Evolutionary conservation across 1,140 invertebrate genomes (phyloP), one percentile per base, ranked within the genome.

Genomic region (Heliconius hermathena): DNA sequence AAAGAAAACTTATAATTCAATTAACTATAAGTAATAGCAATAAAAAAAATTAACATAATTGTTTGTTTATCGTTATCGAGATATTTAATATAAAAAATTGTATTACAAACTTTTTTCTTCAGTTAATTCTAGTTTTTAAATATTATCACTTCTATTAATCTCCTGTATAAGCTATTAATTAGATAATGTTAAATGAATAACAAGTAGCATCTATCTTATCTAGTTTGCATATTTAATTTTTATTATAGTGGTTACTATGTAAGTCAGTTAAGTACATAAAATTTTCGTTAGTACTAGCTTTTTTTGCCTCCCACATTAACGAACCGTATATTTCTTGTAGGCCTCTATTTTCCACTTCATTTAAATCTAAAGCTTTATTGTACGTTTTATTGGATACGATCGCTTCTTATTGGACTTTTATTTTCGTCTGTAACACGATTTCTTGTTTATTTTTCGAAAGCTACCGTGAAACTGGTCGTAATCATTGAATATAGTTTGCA

Each of bases 361-460:
- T 88, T 85, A 87, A 91, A 89, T 87, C 74, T 78, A 72, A 74
- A 36, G 57, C 74, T 81, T 84, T 83, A 80, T 85, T 87, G 79
- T 82, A 79, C 77, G 82, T 87, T 90, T 87, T 89, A 85, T 83
- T 83, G 77, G 74, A 76, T 82, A 71, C 82, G 57, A 80, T 82
- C 70, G 85, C 71, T 79, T 82, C 83, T 81, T 75, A 81, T 86
- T 88, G 76, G 80, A 82, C 74, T 90, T 92, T 92, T 92, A 89
- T 91, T 91, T 90, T 88, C 73, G 83, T 85, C 82, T 84, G 86
- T 83, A 84, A 83, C 80, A 83, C 77, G 73, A 60, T 80, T 79
- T 72, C 73, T 78, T 85, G 84, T 90, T 88, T 89, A 81, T 89
- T 91, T 91, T 88, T 81, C 54, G 81, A 84, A 85, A 81, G 84